Percentiles rank a stretch among this genome's conserved stretches.
phyloP scores from a whole-genome alignment of 2,113 vertebrate genomes.

The Sus scrofa region T2T-Sscrofa CM000830.6:13970001-13970500 shows the following conservation, averaged over 20 bases:
- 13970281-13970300: slow-evolving; percentile 37
- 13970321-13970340: neutral
- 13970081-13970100: slow-evolving; percentile 39
- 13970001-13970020: neutral
- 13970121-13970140: slow-evolving; percentile 22
- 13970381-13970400: slow-evolving; percentile 1
- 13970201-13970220: slow-evolving; percentile 34
- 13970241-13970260: slow-evolving; percentile 26
- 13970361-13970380: neutral
- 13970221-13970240: neutral
- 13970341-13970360: neutral
- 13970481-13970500: neutral
- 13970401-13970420: slow-evolving; percentile 25
- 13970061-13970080: slow-evolving; percentile 18
- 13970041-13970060: neutral
- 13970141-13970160: slow-evolving; percentile 8
- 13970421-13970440: slow-evolving; percentile 10
- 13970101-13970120: neutral
- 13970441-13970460: neutral
- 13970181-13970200: neutral
- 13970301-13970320: neutral
- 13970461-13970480: neutral
- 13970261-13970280: slow-evolving; percentile 54
- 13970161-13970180: neutral
- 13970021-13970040: slow-evolving; percentile 12